Evolutionary conservation across 2,797 vertebrate genomes (phyloP), one percentile per base, ranked within the genome.

Genomic region (Gymnocypris eckloni): DNA sequence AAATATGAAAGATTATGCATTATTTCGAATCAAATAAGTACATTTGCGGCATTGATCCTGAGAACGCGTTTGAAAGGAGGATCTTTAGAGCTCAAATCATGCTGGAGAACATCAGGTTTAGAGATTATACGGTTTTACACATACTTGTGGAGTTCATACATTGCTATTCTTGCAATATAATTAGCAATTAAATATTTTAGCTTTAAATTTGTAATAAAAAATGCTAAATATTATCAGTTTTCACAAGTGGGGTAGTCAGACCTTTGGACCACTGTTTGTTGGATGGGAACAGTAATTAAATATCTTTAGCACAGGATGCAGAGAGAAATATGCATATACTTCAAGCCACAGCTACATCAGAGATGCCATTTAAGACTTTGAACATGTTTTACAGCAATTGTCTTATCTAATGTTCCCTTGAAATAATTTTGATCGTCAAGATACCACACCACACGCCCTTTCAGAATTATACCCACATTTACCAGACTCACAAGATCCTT

Each of bases 321-420:
- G 8, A 61, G 25, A 41, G 12, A 37, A 73, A 28, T 10, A 12
- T 41, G 48, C 33, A 6, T 3, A 33, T 33, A 11, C 15, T 77
- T 37, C 66, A 33, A 71, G 64, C 50, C 13, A 10, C 64, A n/a
- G 50, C 69, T 70, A 78, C 37, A 52, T 52, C 73, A 85, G 50
- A 79, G 12, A 79, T 25, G 33, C 10, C 20, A 52, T 52, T 69
- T 45, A 1, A n/a, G 1, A 39, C 56, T 73, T 48, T 61, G 25
- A 73, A 64, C 22, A 6, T 12, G 9, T 71, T 71, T 43, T 25
- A 37, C n/a, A 43, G 4, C 67, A 4, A 28, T 45, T 59, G 16
- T 37, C n/a, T 28, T 64, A 41, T 50, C 7, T 59, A 75, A 83
- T 76, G 28, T 66, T 67, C 43, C 20, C 15, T 52, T 25, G 6